phyloP scores from a whole-genome alignment of 64 coral and sea anemone species.

The Platygyra sinensis region DNA sequence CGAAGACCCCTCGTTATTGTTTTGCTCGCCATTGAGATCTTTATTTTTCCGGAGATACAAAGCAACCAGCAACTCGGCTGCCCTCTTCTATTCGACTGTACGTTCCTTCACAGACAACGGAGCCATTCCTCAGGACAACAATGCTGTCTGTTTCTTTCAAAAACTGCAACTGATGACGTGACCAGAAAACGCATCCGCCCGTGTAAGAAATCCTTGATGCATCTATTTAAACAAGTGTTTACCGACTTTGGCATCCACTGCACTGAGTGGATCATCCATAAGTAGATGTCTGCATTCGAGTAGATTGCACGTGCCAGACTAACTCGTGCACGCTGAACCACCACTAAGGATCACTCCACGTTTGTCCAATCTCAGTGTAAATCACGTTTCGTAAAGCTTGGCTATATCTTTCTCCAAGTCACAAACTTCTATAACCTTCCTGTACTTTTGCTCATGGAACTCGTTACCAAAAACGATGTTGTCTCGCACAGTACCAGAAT shows the following conservation, averaged over 20 bases:
- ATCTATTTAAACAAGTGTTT: slow-evolving; percentile 53
- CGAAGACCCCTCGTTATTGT: background rate
- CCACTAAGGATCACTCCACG: slow-evolving; percentile 64
- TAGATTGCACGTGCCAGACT: slow-evolving; percentile 76
- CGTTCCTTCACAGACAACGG: background rate
- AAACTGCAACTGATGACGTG: slow-evolving; percentile 47
- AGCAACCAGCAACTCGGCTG: too few species aligned
- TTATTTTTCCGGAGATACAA: too few species aligned
- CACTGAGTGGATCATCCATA: slow-evolving; percentile 76
- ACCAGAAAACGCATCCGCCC: slow-evolving; percentile 38
- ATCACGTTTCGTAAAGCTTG: slow-evolving; percentile 45
- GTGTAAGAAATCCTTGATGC: slow-evolving; percentile 13
- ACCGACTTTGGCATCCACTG: slow-evolving; percentile 61
- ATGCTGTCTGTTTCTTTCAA: background rate
- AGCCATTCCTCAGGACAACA: slow-evolving; percentile 2
- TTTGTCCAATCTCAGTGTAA: slow-evolving; percentile 53
- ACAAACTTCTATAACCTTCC: slow-evolving; percentile 16
- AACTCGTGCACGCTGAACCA: slow-evolving; percentile 64
- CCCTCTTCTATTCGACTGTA: background rate
- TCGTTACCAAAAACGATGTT: slow-evolving; percentile 58
- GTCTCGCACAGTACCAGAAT: slow-evolving; percentile 57
- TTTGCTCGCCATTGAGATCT: background rate
- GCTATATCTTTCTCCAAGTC: slow-evolving; percentile 42
- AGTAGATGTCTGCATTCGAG: slow-evolving; percentile 55
- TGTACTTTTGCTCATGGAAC: slow-evolving; percentile 35